These are phyloP conservation scores for Chrysolina americana DNA, from an alignment of 2,888 invertebrate species.

Conservation along the genomic window DNA sequence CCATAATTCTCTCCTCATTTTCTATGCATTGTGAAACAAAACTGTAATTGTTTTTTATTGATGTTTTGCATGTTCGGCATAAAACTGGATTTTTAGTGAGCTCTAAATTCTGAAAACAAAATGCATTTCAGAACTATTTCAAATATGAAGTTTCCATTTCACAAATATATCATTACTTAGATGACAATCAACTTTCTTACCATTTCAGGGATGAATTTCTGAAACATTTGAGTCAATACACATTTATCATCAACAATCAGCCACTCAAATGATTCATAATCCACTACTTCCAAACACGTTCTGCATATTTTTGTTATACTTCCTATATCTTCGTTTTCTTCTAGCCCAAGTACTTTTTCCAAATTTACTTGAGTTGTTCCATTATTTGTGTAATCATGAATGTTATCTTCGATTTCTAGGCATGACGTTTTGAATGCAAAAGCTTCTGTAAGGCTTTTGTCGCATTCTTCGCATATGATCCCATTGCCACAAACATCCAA, in stretches of 20 bases:
- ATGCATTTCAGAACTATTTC: background rate
- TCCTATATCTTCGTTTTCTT: slow-evolving; percentile 2
- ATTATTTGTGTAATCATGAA: slow-evolving; percentile 30
- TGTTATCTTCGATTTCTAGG: slow-evolving; percentile 37
- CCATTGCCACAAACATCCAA: slow-evolving; percentile 6
- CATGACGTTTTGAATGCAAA: slow-evolving; percentile 33
- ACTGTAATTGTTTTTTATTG: slow-evolving; percentile 7
- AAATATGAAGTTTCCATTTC: no score
- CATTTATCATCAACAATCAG: slow-evolving; percentile 11
- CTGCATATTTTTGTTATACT: slow-evolving; percentile 29
- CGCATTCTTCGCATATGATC: slow-evolving; percentile 28
- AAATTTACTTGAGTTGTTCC: slow-evolving; percentile 32
- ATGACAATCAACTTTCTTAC: slow-evolving; percentile 1
- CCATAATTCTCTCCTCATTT: slow-evolving; percentile 30
- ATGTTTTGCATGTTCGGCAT: slow-evolving; percentile 23
- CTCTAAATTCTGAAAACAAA: slow-evolving; percentile 26
- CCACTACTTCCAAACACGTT: slow-evolving; percentile 31
- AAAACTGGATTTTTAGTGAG: slow-evolving; percentile 32
- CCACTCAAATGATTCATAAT: slow-evolving; percentile 20
- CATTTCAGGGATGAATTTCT: slow-evolving; percentile 32
- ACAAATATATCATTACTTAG: background rate
- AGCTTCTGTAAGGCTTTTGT: slow-evolving; percentile 3
- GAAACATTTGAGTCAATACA: slow-evolving; percentile 13
- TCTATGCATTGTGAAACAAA: slow-evolving; percentile 29
- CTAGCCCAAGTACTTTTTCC: slow-evolving; percentile 32